A percentile compares a stretch with the other conserved stretches of the same genome.
phyloP scores from a whole-genome alignment of 2,113 vertebrate genomes.

The Origma solitaria region DNA sequence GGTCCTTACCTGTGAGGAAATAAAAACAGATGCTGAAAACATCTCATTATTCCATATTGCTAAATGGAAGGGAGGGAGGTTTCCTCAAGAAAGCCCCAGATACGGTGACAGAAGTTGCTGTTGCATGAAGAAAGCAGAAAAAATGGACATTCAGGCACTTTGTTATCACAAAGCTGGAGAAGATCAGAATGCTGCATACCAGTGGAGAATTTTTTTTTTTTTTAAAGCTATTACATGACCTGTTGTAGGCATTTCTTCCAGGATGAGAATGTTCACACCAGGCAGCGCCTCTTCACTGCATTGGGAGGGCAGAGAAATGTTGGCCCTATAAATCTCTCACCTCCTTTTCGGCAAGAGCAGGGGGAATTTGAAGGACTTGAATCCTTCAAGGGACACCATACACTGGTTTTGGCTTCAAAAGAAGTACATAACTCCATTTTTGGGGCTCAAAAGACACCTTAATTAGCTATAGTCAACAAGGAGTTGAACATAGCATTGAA shows the following conservation, averaged over 20 bases:
- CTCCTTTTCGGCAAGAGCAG: neutral
- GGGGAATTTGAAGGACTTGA: neutral
- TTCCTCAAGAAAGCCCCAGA: neutral
- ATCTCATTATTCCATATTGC: neutral
- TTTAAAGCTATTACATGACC: neutral
- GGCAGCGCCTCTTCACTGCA: neutral
- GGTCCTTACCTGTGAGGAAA: neutral
- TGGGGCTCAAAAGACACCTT: neutral
- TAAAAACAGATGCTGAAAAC: neutral
- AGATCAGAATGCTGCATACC: neutral
- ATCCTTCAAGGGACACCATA: neutral
- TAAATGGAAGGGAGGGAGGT: neutral
- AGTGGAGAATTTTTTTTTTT: neutral
- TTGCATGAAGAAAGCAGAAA: neutral
- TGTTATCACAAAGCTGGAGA: neutral
- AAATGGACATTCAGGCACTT: neutral
- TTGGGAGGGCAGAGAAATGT: neutral
- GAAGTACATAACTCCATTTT: neutral
- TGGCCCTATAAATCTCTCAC: neutral
- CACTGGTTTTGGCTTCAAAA: neutral
- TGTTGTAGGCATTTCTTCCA: neutral
- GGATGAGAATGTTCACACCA: neutral
- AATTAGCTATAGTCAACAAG: neutral
- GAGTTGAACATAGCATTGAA: neutral
- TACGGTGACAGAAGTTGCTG: accelerated